Evolutionary conservation across 2,888 invertebrate species (phyloP).

Genomic region (Mythimna loreyi): DNA sequence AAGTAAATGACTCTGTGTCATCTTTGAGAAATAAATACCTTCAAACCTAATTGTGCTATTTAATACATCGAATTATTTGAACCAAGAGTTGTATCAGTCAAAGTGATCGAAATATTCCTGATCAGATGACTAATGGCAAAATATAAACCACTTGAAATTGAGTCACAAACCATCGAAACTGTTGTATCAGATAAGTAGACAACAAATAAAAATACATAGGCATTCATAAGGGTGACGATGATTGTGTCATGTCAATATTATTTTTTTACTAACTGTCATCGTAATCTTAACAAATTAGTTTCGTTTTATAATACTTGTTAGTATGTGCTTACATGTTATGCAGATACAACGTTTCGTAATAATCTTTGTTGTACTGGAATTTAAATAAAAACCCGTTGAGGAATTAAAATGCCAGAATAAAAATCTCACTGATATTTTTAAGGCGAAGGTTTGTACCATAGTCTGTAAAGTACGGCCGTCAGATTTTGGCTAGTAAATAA

Average conservation of each 20-base stretch:
- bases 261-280: constrained; percentile 35
- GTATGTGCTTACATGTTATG: constrained; percentile 5
- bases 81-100: no score
- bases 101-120: no score
- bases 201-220: constrained; percentile 15
- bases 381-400: constrained; percentile 31
- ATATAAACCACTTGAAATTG: constrained; percentile 2
- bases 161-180: constrained; percentile 11
- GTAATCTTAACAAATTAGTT: constrained; percentile 26
- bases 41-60: no score
- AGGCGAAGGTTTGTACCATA: not conserved
- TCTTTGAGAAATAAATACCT: no score
- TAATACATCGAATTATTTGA: no score
- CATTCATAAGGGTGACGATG: constrained; percentile 5
- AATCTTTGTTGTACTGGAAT: constrained; percentile 6
- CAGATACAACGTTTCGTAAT: constrained; percentile 4
- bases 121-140: not conserved
- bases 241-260: constrained; percentile 22
- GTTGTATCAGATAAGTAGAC: constrained; percentile 1
- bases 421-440: no score
- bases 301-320: constrained; percentile 39
- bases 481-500: no score
- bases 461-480: no score
- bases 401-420: constrained; percentile 6
- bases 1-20: no score